These are phyloP conservation scores for Myotis planiceps DNA, from an alignment of 2,797 vertebrate genomes.

Conservation along the genomic window DNA sequence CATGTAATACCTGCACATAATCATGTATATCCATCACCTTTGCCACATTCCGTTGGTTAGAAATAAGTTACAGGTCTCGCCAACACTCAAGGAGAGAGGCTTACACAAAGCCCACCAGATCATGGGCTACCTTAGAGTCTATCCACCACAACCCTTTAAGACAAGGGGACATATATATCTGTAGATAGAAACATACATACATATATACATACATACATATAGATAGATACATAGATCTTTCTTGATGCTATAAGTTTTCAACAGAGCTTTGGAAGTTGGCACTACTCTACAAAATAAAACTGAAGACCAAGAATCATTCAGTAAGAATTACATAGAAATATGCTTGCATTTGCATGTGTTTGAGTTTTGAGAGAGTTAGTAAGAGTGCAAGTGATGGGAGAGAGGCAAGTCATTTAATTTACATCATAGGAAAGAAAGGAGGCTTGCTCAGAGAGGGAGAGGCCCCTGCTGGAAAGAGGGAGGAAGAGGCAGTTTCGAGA, in stretches of 20 bases:
- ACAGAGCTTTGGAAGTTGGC: background rate
- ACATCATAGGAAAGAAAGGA: background rate
- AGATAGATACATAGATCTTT: background rate
- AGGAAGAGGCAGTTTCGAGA: background rate
- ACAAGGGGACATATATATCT: background rate
- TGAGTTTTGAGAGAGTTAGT: background rate
- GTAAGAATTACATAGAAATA: background rate
- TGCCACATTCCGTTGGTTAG: background rate
- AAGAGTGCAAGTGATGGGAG: background rate
- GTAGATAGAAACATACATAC: no score
- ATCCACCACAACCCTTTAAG: background rate
- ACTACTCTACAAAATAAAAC: background rate
- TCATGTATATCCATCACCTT: background rate
- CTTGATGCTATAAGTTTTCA: background rate
- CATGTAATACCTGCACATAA: background rate
- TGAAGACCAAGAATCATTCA: background rate
- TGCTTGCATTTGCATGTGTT: background rate
- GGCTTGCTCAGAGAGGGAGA: background rate
- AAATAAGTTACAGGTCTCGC: background rate
- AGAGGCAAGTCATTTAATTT: background rate
- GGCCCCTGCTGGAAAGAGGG: background rate
- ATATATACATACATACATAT: background rate
- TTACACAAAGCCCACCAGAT: background rate
- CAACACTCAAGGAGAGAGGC: background rate
- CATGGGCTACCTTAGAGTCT: background rate